Evolutionary conservation across 2,888 invertebrate genomes (phyloP).

Genomic region (Micropterix aruncella): DNA sequence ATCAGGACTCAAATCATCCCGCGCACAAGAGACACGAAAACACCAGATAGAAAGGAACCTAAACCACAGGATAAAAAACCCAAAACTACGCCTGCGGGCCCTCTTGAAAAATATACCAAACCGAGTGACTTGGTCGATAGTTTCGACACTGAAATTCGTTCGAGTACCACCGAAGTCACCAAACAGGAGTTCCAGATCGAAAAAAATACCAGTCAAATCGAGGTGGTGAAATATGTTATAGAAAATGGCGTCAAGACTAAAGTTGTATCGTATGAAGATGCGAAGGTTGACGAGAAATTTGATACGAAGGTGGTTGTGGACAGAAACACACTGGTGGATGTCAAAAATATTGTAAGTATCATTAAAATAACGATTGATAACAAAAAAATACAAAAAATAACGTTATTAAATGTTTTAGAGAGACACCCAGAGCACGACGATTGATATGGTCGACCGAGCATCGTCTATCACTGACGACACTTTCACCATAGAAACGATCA

Average conservation of each 20-base stretch:
- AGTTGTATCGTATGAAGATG: constrained; percentile 36
- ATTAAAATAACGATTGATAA: no score
- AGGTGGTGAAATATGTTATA: constrained; percentile 33
- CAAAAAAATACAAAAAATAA: no score
- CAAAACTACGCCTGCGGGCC: constrained; percentile 3
- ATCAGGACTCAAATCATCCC: constrained; percentile 8
- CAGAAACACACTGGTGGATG: constrained; percentile 31
- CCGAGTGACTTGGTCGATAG: constrained; percentile 36
- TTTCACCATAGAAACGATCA: constrained; percentile 28
- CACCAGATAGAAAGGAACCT: constrained; percentile 1
- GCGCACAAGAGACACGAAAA: constrained; percentile 4
- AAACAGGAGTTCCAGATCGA: constrained; percentile 34
- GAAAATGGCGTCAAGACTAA: constrained; percentile 35
- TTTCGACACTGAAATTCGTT: constrained; percentile 23
- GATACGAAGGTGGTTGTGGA: constrained; percentile 37
- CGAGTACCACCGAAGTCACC: constrained; percentile 22
- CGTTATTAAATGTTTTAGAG: no score
- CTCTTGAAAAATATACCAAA: constrained; percentile 5
- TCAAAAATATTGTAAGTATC: constrained; percentile 37
- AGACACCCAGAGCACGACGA: constrained; percentile 19
- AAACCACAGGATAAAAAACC: constrained; percentile 8
- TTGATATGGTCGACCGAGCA: constrained; percentile 30
- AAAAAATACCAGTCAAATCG: constrained; percentile 34
- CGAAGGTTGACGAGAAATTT: constrained; percentile 35
- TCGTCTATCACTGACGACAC: constrained; percentile 33